A percentile compares a stretch with the other conserved stretches of the same genome.
phyloP scores from a whole-genome alignment of 2,888 invertebrate genomes.

The Globia sparganii region DNA sequence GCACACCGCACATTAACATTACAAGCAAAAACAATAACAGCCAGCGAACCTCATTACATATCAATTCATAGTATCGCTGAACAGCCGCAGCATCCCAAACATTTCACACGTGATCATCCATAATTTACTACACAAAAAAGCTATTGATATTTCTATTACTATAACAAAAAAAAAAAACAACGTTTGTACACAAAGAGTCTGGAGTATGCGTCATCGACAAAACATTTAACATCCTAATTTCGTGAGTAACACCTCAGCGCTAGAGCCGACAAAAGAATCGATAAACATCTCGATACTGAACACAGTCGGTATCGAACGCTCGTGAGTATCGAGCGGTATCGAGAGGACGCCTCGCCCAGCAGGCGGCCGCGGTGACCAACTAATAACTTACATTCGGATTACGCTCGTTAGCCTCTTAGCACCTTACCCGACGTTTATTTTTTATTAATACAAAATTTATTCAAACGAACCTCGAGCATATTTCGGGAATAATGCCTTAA shows the following conservation, averaged over 20 bases:
- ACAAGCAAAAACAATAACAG: conserved; percentile 55
- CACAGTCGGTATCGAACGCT: conserved; percentile 71
- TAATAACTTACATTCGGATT: conserved; percentile 90
- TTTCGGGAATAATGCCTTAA: conserved; percentile 86
- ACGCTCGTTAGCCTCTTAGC: conserved; percentile 90
- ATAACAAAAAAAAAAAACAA: conserved; percentile 66
- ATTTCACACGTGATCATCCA: conserved; percentile 79
- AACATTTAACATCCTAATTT: conserved; percentile 89
- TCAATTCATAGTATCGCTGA: conserved; percentile 50
- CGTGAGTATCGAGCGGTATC: conserved; percentile 66
- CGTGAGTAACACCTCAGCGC: conserved; percentile 88
- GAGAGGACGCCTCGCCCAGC: conserved; percentile 81
- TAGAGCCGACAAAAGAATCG: conserved; percentile 88
- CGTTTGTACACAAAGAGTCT: conserved; percentile 76
- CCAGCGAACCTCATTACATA: conserved; percentile 53
- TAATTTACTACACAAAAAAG: conserved; percentile 78
- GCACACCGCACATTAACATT: conserved; percentile 46
- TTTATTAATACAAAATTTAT: conserved; percentile 89
- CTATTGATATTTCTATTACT: conserved; percentile 87
- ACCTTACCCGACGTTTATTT: conserved; percentile 88
- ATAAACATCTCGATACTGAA: conserved; percentile 84
- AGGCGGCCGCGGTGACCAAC: conserved; percentile 81
- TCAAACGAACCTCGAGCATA: conserved; percentile 84
- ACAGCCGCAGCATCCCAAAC: conserved; percentile 60
- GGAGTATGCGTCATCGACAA: conserved; percentile 88